Evolutionary conservation across 2,113 vertebrate species (phyloP), one percentile per base, ranked within the genome.

Genomic region (Lampris incognitus): DNA sequence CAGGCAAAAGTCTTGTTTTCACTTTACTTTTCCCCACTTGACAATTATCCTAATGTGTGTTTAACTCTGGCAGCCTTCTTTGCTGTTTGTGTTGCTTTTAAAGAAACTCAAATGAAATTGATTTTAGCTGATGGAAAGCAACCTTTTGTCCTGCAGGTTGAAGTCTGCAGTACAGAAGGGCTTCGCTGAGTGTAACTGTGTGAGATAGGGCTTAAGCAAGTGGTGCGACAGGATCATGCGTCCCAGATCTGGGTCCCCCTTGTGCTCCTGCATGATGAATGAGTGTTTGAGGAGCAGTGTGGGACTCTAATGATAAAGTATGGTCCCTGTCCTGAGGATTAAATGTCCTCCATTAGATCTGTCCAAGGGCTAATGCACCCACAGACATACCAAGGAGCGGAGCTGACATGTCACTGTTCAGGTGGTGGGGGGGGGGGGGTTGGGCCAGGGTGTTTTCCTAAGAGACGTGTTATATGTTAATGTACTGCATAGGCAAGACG

Each of bases 301-400:
- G 24, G 46, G 73, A 8, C n/a, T 37, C n/a, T 86, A 72, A 82
- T 76, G 76, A 85, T 76, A 67, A 91, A 78, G 74, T 72, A 85
- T 58, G 56, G 51, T 39, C 38, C 0, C 70, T 74, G 78, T 76
- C 66, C 57, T 42, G 40, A 63, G 55, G 36, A 66, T 72, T 84
- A 77, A 87, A 84, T 55, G 66, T 80, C 72, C 58, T 71, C 58
- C 37, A 48, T 85, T 80, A 54, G 38, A 8, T 68, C 6, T 84
- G 74, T 75, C 59, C 0, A 24, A 9, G 42, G 55, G 51, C 39
- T 74, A 63, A 64, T 36, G 69, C 56, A 49, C 57, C 64, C 54
- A 62, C 54, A 72, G 42, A 52, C 13, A 9, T 46, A 72, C 63
- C 44, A 62, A 5, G 1, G 49, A 44, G 11, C 40, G 10, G 36